Conservation (phyloP, 2,113 vertebrate genomes). For the Amia ocellicauda region DNA sequence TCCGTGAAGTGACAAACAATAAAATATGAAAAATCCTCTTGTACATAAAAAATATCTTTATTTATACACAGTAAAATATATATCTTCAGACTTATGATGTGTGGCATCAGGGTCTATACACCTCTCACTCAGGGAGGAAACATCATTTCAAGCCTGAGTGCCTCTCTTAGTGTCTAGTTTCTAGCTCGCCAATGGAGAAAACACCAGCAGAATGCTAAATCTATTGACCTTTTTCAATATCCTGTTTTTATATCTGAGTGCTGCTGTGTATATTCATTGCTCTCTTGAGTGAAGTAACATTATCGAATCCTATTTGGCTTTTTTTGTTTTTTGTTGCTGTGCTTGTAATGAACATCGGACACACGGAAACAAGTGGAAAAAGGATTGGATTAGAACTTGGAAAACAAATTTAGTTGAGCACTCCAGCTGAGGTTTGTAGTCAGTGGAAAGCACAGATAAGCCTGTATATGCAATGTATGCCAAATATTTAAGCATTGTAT, state of each 20-base stretch:
- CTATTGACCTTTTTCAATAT: constrained; percentile 49
- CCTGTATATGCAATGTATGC: no score
- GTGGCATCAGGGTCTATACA: constrained; percentile 43
- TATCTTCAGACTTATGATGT: constrained; percentile 37
- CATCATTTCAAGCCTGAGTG: constrained; percentile 61
- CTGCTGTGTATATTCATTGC: neutral
- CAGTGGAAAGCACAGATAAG: no score
- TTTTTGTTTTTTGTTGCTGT: neutral
- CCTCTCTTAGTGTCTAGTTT: constrained; percentile 35
- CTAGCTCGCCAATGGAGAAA: constrained; percentile 38
- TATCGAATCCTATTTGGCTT: neutral
- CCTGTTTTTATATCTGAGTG: constrained; percentile 38
- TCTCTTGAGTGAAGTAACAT: neutral
- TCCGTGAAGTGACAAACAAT: constrained; percentile 14
- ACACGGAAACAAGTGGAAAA: no score
- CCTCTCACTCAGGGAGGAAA: constrained; percentile 45
- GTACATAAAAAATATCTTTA: constrained; percentile 45
- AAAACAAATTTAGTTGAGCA: no score
- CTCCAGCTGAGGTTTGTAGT: no score
- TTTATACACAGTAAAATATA: constrained; percentile 49
- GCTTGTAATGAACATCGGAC: no score
- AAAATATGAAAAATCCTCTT: constrained; percentile 14
- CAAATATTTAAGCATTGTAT: no score
- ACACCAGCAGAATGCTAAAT: constrained; percentile 51
- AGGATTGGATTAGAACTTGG: no score